Conservation (phyloP, 2,113 vertebrate genomes). For the Petrocephalus zakoni region DNA sequence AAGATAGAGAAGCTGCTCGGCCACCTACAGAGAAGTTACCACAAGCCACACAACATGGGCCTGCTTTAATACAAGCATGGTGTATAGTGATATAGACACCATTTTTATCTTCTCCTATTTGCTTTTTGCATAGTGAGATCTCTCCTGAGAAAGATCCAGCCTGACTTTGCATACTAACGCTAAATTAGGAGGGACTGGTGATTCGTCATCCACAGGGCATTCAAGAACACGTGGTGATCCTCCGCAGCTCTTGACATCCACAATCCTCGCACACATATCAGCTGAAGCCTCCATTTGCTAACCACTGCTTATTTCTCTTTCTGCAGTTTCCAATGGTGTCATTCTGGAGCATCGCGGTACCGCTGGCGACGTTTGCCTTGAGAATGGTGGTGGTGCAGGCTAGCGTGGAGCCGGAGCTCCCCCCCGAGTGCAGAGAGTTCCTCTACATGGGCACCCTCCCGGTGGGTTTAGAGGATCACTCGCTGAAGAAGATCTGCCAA, state of each 20-base stretch:
- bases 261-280: background rate
- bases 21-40: too few relatives aligned
- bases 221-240: background rate
- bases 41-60: too few relatives aligned
- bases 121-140: background rate
- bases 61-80: too few relatives aligned
- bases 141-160: background rate
- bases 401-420: slow-evolving; percentile 49
- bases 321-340: slow-evolving; percentile 30
- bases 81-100: too few relatives aligned
- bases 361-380: slow-evolving; percentile 22
- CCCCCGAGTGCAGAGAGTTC: slow-evolving; percentile 51
- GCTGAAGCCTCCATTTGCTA: background rate
- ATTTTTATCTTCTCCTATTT: background rate
- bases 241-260: background rate
- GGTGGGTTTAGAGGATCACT: slow-evolving; percentile 38
- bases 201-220: background rate
- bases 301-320: background rate
- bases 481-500: slow-evolving; percentile 55
- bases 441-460: slow-evolving; percentile 54
- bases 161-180: slow-evolving; percentile 46
- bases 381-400: slow-evolving; percentile 27
- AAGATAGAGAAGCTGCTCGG: too few relatives aligned
- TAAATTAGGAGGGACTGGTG: slow-evolving; percentile 37
- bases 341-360: background rate